Conservation (phyloP, 1,140 invertebrate species). For the Bombus waltoni region DNA sequence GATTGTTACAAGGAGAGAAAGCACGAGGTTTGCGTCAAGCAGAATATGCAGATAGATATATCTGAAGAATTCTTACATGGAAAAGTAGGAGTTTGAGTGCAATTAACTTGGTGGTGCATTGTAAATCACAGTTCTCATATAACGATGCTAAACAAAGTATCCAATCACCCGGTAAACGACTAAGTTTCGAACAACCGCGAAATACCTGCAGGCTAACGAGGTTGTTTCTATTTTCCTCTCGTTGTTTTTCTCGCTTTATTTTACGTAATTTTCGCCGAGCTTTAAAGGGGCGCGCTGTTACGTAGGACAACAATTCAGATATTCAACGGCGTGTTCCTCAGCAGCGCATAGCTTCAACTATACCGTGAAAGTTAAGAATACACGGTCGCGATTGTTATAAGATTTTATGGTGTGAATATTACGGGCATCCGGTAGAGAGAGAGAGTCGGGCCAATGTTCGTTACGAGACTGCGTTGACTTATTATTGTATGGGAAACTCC, state of each 20-base stretch:
- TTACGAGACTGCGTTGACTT: conserved; percentile 40
- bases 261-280: neutral
- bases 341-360: neutral
- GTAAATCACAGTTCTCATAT: neutral
- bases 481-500: conserved; percentile 40
- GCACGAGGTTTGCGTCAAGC: too few species aligned
- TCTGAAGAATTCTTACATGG: too few species aligned
- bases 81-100: too few species aligned
- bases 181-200: neutral
- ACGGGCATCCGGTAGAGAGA: neutral
- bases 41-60: too few species aligned
- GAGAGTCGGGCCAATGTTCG: conserved; percentile 31
- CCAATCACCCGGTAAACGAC: neutral
- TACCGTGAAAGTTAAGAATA: conserved; percentile 31
- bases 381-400: conserved; percentile 20
- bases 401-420: conserved; percentile 41
- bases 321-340: conserved; percentile 1
- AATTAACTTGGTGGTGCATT: neutral
- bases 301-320: neutral
- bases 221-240: neutral
- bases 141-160: neutral
- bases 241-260: conserved; percentile 3
- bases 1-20: too few species aligned
- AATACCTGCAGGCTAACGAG: too few species aligned
- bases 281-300: neutral